Conservation (phyloP, 2,113 vertebrate genomes). For the Eubucco bourcierii region DNA sequence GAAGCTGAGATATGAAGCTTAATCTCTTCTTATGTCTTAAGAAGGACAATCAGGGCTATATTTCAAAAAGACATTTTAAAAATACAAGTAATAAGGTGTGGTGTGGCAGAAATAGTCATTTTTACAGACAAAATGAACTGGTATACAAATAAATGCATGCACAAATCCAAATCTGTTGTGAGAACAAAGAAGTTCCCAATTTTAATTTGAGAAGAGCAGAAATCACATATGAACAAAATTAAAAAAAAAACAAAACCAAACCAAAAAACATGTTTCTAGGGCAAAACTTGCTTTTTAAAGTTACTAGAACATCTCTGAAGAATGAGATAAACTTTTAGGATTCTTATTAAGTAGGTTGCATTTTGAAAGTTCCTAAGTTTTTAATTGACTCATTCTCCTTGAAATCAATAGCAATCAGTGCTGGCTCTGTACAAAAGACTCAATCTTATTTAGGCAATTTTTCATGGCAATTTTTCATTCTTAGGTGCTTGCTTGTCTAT, state of each 20-base stretch:
- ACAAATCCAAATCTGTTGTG: neutral
- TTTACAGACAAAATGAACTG: neutral
- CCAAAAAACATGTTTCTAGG: neutral
- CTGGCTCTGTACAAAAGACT: neutral
- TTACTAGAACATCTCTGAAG: neutral
- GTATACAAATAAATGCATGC: neutral
- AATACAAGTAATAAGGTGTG: neutral
- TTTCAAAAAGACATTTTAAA: neutral
- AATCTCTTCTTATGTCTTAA: constrained; percentile 50
- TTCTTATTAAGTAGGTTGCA: neutral
- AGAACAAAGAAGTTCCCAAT: neutral
- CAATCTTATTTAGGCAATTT: neutral
- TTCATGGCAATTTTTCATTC: neutral
- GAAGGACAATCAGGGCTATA: neutral
- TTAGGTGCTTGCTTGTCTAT: neutral
- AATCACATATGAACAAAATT: neutral
- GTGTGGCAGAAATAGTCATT: neutral
- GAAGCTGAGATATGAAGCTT: constrained; percentile 19
- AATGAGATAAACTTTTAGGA: neutral
- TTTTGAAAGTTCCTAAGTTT: neutral
- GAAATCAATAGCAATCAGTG: neutral
- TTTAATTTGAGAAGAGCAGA: neutral
- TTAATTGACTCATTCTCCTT: neutral
- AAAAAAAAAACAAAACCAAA: neutral
- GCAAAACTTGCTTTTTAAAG: neutral